Percentiles rank a stretch among this genome's conserved stretches.
These are phyloP conservation scores for Eugnorisma glareosa DNA, from an alignment of 2,888 invertebrate genomes.

Conservation along the genomic window DNA sequence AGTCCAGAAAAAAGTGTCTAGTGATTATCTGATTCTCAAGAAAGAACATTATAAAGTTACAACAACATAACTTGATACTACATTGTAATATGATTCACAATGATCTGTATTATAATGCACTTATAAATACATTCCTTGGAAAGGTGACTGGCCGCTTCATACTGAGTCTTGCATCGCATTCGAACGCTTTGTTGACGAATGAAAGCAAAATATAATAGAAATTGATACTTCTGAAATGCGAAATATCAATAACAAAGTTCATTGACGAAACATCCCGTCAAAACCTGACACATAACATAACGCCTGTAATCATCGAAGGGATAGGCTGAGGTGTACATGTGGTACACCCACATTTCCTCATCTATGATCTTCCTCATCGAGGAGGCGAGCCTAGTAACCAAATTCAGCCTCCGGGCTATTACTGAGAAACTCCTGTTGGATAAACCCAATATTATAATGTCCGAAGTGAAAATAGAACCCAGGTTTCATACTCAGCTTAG, in stretches of 20 bases:
- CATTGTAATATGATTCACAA: conserved; percentile 13
- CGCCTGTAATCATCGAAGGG: not conserved
- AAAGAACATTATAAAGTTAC: not conserved
- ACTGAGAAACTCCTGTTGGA: not conserved
- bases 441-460: not conserved
- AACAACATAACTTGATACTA: not conserved
- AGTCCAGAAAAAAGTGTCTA: no score
- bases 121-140: conserved; percentile 12
- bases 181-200: conserved; percentile 22
- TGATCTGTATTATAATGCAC: not conserved
- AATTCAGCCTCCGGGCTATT: not conserved
- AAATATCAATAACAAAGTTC: conserved; percentile 1
- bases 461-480: not conserved
- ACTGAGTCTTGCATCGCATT: not conserved
- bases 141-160: conserved; percentile 31
- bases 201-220: not conserved
- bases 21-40: not conserved
- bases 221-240: conserved; percentile 3
- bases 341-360: not conserved
- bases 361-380: no score
- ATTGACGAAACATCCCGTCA: not conserved
- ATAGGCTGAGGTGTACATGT: no score
- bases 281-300: not conserved
- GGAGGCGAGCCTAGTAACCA: not conserved
- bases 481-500: no score